These are phyloP conservation scores for Drosophila albomicans DNA, from an alignment of 1,140 invertebrate species.

Conservation along the genomic window DNA sequence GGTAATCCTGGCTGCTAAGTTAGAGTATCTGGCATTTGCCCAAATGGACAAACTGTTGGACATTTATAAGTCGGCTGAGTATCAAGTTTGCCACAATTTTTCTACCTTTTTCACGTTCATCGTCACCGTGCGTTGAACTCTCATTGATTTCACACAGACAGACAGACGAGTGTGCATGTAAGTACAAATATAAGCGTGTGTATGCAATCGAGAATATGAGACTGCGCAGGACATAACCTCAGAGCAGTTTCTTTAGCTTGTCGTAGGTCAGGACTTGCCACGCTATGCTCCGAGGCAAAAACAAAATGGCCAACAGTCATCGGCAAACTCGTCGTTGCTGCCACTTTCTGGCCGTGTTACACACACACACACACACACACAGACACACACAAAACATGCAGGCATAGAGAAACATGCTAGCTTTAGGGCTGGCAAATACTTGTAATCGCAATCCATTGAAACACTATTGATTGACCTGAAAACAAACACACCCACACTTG, in stretches of 20 bases:
- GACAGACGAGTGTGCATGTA: neutral
- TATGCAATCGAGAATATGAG: slow-evolving; percentile 54
- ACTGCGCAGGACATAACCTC: slow-evolving; percentile 76
- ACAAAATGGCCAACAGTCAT: slow-evolving; percentile 49
- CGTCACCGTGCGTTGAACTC: slow-evolving; percentile 66
- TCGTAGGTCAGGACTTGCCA: slow-evolving; percentile 66
- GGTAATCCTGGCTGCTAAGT: too few species aligned
- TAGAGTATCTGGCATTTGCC: slow-evolving; percentile 2
- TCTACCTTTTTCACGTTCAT: slow-evolving; percentile 27
- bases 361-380: slow-evolving; percentile 12
- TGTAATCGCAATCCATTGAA: slow-evolving; percentile 69
- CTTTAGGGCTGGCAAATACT: slow-evolving; percentile 46
- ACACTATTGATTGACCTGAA: slow-evolving; percentile 82
- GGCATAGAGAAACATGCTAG: slow-evolving; percentile 17
- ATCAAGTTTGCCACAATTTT: slow-evolving; percentile 28
- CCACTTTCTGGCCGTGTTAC: slow-evolving; percentile 46
- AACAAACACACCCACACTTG: slow-evolving; percentile 46
- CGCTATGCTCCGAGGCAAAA: slow-evolving; percentile 25
- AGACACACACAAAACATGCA: slow-evolving; percentile 1
- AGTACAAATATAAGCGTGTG: slow-evolving; percentile 15
- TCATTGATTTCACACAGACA: slow-evolving; percentile 64
- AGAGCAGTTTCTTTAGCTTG: slow-evolving; percentile 53
- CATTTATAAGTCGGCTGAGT: slow-evolving; percentile 8
- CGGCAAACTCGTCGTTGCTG: slow-evolving; percentile 52
- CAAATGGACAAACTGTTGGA: neutral